Percentiles rank a stretch among this genome's conserved stretches.
Conservation (phyloP, 1,140 invertebrate genomes). For the Apis dorsata region DNA sequence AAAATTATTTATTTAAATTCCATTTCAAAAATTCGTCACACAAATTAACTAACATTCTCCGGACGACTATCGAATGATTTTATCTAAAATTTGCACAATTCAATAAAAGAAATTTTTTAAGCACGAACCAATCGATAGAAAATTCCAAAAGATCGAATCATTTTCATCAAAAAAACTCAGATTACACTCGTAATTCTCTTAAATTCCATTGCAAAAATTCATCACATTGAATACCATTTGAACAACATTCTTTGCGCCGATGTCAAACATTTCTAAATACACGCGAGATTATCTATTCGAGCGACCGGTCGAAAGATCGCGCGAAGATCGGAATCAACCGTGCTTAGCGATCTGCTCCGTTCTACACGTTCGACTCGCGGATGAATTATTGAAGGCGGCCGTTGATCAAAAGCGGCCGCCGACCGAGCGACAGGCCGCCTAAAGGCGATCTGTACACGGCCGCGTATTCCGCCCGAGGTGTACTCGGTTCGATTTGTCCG, state of each 20-base stretch:
- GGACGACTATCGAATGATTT: too few relatives aligned
- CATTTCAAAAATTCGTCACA: too few relatives aligned
- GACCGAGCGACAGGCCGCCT: conserved; percentile 58
- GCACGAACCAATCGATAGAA: too few relatives aligned
- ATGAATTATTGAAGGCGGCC: conserved; percentile 74
- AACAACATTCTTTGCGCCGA: background rate
- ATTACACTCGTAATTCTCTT: too few relatives aligned
- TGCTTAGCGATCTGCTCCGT: background rate
- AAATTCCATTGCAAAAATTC: too few relatives aligned
- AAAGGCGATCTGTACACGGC: conserved; percentile 55
- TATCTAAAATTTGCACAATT: too few relatives aligned
- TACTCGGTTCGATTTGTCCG: conserved; percentile 41
- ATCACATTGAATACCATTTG: too few relatives aligned
- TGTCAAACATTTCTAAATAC: background rate
- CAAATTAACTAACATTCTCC: too few relatives aligned
- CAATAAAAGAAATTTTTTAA: too few relatives aligned
- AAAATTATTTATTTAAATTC: too few relatives aligned
- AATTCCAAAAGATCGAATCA: too few relatives aligned
- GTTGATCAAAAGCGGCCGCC: conserved; percentile 74
- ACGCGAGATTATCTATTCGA: background rate
- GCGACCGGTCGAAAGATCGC: background rate
- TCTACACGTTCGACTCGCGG: conserved; percentile 68
- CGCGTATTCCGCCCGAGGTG: background rate
- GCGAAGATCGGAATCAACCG: background rate
- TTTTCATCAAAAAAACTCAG: too few relatives aligned